Conservation (phyloP, 2,797 vertebrate genomes). For the Galagoides demidoff region DNA sequence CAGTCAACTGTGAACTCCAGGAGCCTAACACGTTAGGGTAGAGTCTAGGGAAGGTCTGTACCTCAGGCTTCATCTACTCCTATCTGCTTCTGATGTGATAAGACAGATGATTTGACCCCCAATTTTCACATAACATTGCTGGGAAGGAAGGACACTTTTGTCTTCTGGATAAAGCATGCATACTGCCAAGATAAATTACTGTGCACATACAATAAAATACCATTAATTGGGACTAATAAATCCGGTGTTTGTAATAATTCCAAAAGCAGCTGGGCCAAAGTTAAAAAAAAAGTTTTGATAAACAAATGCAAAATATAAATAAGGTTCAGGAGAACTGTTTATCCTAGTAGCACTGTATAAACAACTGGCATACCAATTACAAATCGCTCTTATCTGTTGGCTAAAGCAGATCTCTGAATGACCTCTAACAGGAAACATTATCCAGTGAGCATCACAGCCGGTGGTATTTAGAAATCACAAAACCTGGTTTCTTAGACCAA, state of each 20-base stretch:
- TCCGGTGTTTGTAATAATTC: slow-evolving; percentile 64
- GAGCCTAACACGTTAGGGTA: neutral
- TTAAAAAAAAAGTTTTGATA: slow-evolving; percentile 72
- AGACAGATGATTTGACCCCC: neutral
- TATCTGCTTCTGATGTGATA: neutral
- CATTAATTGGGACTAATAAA: slow-evolving; percentile 67
- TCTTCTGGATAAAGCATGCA: neutral
- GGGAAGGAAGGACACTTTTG: neutral
- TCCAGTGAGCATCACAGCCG: neutral
- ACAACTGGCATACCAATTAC: slow-evolving; percentile 66
- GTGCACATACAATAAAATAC: slow-evolving; percentile 39
- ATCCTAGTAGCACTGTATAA: slow-evolving; percentile 67
- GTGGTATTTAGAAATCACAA: slow-evolving; percentile 1
- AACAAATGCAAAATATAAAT: slow-evolving; percentile 82
- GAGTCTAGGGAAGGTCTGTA: neutral
- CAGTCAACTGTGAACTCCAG: neutral
- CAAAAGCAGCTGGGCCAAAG: slow-evolving; percentile 72
- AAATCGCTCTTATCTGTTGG: slow-evolving; percentile 53
- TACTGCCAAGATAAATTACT: slow-evolving; percentile 57
- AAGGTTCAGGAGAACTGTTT: slow-evolving; percentile 75
- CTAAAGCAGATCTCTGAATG: slow-evolving; percentile 28
- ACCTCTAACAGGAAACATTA: slow-evolving; percentile 66
- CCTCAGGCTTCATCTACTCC: neutral
- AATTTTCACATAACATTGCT: neutral
- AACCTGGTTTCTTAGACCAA: slow-evolving; percentile 23